Conservation (phyloP, 2,797 vertebrate species). For the Notoglanidium macrostoma region DNA sequence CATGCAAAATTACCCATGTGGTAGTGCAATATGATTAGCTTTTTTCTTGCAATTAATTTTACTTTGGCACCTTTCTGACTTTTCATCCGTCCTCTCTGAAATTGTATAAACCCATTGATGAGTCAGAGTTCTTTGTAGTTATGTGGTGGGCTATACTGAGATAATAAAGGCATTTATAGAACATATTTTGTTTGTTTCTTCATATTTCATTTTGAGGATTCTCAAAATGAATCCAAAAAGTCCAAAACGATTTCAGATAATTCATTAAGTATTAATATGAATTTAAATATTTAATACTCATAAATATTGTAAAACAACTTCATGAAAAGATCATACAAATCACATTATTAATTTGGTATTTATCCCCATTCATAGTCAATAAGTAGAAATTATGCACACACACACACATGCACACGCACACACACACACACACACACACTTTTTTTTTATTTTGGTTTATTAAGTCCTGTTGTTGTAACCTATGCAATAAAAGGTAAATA, state of each 20-base stretch:
- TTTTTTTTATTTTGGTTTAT: constrained; percentile 11
- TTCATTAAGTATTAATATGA: not conserved
- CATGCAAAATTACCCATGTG: constrained; percentile 25
- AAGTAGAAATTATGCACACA: not conserved
- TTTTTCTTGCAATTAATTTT: constrained; percentile 22
- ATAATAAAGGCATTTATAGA: not conserved
- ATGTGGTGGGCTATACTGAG: constrained; percentile 9
- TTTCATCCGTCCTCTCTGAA: not conserved
- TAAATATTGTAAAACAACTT: not conserved
- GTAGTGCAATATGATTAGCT: constrained; percentile 14
- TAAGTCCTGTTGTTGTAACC: constrained; percentile 47
- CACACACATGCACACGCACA: not conserved
- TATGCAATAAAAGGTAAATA: constrained; percentile 50
- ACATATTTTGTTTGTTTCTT: not conserved
- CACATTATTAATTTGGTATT: not conserved
- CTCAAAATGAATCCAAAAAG: not conserved
- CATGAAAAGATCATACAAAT: not conserved
- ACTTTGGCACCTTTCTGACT: not conserved
- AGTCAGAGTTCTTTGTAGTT: not conserved
- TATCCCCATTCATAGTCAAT: not conserved
- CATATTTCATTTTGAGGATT: not conserved
- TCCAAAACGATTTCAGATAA: not conserved
- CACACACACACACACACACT: too few species aligned
- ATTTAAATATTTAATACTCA: not conserved
- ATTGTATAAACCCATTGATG: not conserved